Evolutionary conservation across 1,140 invertebrate genomes (phyloP).

Genomic region (Drosophila lacertosa): DNA sequence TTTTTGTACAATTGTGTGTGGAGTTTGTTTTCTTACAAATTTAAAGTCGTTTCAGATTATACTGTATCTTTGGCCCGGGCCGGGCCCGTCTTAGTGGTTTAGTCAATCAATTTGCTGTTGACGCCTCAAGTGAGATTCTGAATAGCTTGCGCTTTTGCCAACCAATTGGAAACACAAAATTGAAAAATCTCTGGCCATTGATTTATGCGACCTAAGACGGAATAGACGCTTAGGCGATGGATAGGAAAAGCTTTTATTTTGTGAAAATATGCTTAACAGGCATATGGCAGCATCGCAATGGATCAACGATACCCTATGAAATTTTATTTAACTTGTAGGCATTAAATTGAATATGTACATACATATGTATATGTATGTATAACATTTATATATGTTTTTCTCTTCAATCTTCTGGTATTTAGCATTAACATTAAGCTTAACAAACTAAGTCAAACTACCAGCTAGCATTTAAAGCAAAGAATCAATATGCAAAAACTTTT

Average conservation of each 20-base stretch:
- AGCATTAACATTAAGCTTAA: too few species aligned
- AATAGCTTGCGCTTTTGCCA: constrained; percentile 26
- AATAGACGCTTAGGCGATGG: not conserved
- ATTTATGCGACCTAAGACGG: constrained; percentile 10
- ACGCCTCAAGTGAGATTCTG: constrained; percentile 32
- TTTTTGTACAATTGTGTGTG: constrained; percentile 5
- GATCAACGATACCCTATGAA: too few species aligned
- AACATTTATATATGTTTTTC: too few species aligned
- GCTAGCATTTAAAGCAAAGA: not conserved
- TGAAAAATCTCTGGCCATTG: constrained; percentile 17
- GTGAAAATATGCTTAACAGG: too few species aligned
- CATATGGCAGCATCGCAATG: too few species aligned
- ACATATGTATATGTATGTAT: too few species aligned
- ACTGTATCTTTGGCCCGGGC: constrained; percentile 11
- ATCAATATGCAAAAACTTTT: not conserved
- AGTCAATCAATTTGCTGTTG: constrained; percentile 45
- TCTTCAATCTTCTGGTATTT: too few species aligned
- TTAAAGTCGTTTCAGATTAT: constrained; percentile 42
- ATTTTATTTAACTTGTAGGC: too few species aligned
- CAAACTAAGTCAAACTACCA: not conserved
- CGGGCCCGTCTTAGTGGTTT: constrained; percentile 30
- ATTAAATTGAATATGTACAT: too few species aligned
- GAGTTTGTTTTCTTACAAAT: constrained; percentile 23
- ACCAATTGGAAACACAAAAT: constrained; percentile 10
- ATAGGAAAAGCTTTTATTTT: not conserved